Evolutionary conservation across 2,888 invertebrate genomes (phyloP), one percentile per base, ranked within the genome.

Genomic region (Polydrusus pterygomalis): DNA sequence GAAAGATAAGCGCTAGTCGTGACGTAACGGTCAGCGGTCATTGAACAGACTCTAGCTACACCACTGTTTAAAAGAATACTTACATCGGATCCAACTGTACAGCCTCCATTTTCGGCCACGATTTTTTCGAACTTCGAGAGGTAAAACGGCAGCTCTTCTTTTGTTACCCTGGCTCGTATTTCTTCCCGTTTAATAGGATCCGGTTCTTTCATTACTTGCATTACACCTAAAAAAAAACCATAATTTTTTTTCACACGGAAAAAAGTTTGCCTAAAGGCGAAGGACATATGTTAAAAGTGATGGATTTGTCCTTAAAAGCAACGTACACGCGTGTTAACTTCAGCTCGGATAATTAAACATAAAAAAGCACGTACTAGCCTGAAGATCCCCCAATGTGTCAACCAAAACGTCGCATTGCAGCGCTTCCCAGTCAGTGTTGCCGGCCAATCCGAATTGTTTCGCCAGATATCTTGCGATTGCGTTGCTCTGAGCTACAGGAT

Each of bases 381-480:
- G 89, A 60, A 90, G 87, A 83, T 91, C 90, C 15, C 88, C 88
- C 40, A 90, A 85, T 25, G 89, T 89, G 83, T 90, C 91, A 69
- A 91, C 90, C 72, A 90, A 86, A 74, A 89, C 89, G 81, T 91
- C 91, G 82, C 90, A 90, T 75, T 89, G 88, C 80, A 90, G 88
- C 45, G 89, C 86, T 81, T 91, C 91, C 89, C 89, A 89, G 78
- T 89, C 89, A 81, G 89, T 88, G 79, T 88, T 88, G n/a, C 91
- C 91, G 17, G 87, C 86, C 72, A 91, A 86, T 8, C 89, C 89
- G 80, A 89, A 87, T 79, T 90, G 86, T 65, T 87, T 86, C 0
- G 91, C 91, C 75, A 91, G 83, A 85, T 89, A 90, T 81, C 91
- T 86, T 7, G 89, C 89, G 72, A 91, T 89, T 9, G 91, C 90